Evolutionary conservation across 2,888 invertebrate species (phyloP).

Genomic region (Petrophora chlorosata): DNA sequence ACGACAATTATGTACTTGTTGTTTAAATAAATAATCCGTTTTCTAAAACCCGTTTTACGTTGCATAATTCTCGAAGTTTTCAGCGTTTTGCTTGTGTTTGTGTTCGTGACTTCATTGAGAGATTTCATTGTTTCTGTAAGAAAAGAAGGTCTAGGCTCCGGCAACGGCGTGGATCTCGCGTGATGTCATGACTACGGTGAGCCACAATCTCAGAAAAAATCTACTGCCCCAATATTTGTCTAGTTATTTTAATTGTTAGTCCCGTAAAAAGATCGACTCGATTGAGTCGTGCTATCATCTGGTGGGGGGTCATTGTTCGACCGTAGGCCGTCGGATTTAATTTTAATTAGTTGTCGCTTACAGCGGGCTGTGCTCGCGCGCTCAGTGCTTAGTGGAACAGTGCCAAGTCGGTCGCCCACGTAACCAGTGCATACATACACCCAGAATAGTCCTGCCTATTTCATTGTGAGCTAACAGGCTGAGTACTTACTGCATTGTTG

Average conservation of each 20-base stretch:
- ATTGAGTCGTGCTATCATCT: constrained; percentile 19
- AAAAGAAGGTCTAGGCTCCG: constrained; percentile 44
- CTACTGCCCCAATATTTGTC: too few species aligned
- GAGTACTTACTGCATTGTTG: constrained; percentile 11
- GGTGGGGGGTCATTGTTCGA: constrained; percentile 34
- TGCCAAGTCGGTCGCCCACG: constrained; percentile 71
- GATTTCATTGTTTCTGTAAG: constrained; percentile 43
- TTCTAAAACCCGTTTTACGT: too few species aligned
- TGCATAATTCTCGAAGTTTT: too few species aligned
- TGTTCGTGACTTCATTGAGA: constrained; percentile 34
- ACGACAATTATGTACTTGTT: too few species aligned
- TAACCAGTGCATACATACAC: constrained; percentile 34
- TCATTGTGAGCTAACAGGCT: constrained; percentile 24
- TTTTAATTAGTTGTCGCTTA: constrained; percentile 51
- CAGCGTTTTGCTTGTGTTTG: constrained; percentile 12
- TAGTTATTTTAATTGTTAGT: constrained; percentile 34
- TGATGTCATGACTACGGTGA: constrained; percentile 69
- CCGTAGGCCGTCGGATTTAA: constrained; percentile 42
- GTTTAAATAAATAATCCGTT: too few species aligned
- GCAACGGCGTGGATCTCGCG: constrained; percentile 35
- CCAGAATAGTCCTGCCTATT: constrained; percentile 31
- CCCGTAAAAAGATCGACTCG: constrained; percentile 17
- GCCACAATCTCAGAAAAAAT: too few species aligned
- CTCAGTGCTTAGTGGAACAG: constrained; percentile 64
- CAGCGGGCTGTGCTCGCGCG: constrained; percentile 44